Percentiles rank a stretch among this genome's conserved stretches.
phyloP scores from a whole-genome alignment of 2,113 vertebrate genomes.

The Rhineura floridana region DNA sequence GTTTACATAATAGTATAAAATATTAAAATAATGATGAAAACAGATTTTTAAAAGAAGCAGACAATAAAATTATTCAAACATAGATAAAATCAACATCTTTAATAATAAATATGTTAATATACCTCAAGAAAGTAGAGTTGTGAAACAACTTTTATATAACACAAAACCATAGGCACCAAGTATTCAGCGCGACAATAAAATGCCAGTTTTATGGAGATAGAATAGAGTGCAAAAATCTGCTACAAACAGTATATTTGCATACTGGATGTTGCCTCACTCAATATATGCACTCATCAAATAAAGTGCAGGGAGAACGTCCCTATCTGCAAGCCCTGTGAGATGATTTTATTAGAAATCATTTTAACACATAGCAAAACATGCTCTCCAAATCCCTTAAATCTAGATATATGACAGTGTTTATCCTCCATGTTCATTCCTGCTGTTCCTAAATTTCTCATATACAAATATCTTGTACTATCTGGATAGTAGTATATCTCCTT shows the following conservation, averaged over 20 bases:
- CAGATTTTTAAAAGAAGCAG: too few species aligned
- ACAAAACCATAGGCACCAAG: background rate
- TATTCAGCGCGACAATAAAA: background rate
- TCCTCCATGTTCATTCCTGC: background rate
- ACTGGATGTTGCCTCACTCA: background rate
- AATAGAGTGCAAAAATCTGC: background rate
- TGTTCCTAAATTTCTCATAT: background rate
- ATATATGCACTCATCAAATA: background rate
- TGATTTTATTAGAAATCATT: background rate
- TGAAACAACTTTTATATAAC: background rate
- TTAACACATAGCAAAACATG: constrained; percentile 18
- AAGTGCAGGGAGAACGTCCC: background rate
- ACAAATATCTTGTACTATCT: background rate
- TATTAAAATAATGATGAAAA: too few species aligned
- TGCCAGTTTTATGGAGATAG: background rate
- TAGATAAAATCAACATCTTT: too few species aligned
- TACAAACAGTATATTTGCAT: background rate
- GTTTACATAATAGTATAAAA: too few species aligned
- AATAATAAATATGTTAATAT: background rate
- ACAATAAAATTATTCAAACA: too few species aligned
- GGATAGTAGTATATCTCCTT: background rate
- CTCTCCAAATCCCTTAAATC: background rate
- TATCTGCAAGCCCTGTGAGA: background rate
- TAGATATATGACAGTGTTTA: background rate
- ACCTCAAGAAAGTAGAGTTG: background rate